Percentiles rank a stretch among this genome's conserved stretches.
Evolutionary conservation across 2,113 vertebrate species (phyloP).

Genomic region (Sus scrofa): T2T-Sscrofa CM000819.6:121469001-121469500

Average conservation of each 20-base stretch:
- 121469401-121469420: neutral
- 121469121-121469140: neutral
- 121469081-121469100: neutral
- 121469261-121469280: neutral
- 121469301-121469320: neutral
- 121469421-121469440: neutral
- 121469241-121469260: neutral
- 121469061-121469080: neutral
- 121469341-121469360: neutral
- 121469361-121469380: no score
- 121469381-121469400: neutral
- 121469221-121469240: neutral
- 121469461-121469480: neutral
- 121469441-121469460: neutral
- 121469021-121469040: neutral
- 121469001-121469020: neutral
- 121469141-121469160: neutral
- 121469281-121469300: neutral
- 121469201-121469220: neutral
- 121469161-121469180: neutral
- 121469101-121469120: neutral
- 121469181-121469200: neutral
- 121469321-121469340: neutral
- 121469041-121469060: neutral
- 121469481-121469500: neutral